Conservation (phyloP, 1,140 invertebrate genomes). For the Drosophila persimilis region DNA sequence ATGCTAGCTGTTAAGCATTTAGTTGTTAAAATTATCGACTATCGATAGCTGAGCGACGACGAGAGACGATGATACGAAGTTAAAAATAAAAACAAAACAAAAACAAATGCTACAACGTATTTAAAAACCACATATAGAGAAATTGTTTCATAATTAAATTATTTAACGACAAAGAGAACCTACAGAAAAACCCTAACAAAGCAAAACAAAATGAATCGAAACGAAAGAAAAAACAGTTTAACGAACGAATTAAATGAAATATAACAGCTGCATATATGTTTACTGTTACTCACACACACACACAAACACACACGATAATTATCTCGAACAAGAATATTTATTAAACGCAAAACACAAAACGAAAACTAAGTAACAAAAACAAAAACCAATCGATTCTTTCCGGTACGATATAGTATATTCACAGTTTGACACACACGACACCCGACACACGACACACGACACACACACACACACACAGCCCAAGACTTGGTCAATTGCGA, state of each 20-base stretch:
- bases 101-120: conserved; percentile 39
- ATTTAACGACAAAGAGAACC: conserved; percentile 55
- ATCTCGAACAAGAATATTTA: conserved; percentile 63
- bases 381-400: conserved; percentile 23
- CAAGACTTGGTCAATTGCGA: conserved; percentile 23
- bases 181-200: conserved; percentile 37
- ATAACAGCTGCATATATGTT: conserved; percentile 77
- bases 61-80: conserved; percentile 21
- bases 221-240: conserved; percentile 50
- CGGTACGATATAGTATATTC: conserved; percentile 3
- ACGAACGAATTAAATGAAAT: conserved; percentile 56
- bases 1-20: conserved; percentile 68
- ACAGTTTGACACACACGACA: background rate
- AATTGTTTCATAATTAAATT: conserved; percentile 75
- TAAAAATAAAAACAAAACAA: conserved; percentile 40
- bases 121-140: conserved; percentile 54
- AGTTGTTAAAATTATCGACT: conserved; percentile 59
- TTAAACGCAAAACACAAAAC: conserved; percentile 37
- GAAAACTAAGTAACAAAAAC: conserved; percentile 7
- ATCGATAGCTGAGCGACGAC: conserved; percentile 34
- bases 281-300: conserved; percentile 62
- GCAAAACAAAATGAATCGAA: conserved; percentile 5
- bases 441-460: conserved; percentile 4
- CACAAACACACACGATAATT: conserved; percentile 36
- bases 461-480: conserved; percentile 24